Conservation (phyloP, 2,888 invertebrate species). For the Ectemnius cavifrons region DNA sequence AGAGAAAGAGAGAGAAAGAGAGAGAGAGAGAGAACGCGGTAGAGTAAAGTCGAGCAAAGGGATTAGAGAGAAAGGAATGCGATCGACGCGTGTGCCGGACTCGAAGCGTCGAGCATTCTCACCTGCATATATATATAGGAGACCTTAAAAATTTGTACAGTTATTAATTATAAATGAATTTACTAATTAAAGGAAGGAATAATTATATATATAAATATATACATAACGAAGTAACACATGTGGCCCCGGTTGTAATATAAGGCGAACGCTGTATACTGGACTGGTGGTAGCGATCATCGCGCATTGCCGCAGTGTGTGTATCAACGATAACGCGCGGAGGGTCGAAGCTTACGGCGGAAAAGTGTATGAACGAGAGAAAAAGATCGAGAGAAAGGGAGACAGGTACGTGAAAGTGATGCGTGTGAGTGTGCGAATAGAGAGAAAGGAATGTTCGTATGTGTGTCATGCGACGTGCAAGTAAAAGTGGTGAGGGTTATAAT, state of each 20-base stretch:
- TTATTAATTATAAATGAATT: constrained; percentile 78
- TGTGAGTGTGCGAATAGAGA: constrained; percentile 29
- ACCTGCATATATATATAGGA: constrained; percentile 73
- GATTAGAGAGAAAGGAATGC: constrained; percentile 42
- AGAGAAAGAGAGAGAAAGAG: constrained; percentile 2
- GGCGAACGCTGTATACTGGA: constrained; percentile 56
- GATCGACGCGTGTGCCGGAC: constrained; percentile 66
- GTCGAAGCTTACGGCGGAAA: neutral
- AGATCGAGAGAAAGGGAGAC: neutral
- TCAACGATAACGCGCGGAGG: constrained; percentile 16
- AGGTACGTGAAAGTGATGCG: constrained; percentile 19
- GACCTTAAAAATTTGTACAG: constrained; percentile 78
- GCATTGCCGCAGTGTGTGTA: constrained; percentile 43
- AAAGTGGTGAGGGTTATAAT: constrained; percentile 50
- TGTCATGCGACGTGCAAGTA: constrained; percentile 10
- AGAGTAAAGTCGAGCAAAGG: constrained; percentile 17
- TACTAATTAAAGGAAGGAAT: constrained; percentile 73
- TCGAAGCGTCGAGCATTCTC: constrained; percentile 72
- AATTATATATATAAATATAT: constrained; percentile 69
- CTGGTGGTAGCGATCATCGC: constrained; percentile 50
- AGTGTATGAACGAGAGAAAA: neutral
- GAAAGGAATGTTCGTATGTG: constrained; percentile 22
- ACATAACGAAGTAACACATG: constrained; percentile 59
- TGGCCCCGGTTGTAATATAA: constrained; percentile 67
- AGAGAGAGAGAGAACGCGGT: constrained; percentile 28